Evolutionary conservation across 2,888 invertebrate genomes (phyloP), one percentile per base, ranked within the genome.

Genomic region (Carpatolechia fugitivella): DNA sequence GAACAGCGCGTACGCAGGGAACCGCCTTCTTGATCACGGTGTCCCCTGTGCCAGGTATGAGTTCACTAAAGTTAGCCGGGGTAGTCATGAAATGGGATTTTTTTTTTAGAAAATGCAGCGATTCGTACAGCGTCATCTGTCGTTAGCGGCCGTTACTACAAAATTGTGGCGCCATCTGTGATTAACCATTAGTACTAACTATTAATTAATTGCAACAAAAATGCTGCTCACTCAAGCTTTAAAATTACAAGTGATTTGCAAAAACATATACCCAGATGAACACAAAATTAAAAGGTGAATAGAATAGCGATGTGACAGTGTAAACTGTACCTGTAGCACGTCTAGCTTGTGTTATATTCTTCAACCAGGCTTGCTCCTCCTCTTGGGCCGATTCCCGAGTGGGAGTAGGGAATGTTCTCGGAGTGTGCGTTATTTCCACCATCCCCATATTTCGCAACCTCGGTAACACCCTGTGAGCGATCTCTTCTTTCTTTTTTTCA

Each of bases 341-440:
- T 66, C 94, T 88, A 8, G 95, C 95, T 69, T 93, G 92, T 1
- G 94, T 94, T 69, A 96, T 94, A 74, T 96, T 96, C 61, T 91
- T 90, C 59, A 97, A 77, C 96, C 96, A 97, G 85, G 94, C 93
- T 64, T 95, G 92, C 78, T 97, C 97, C 71, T 94, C 93, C 0
- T 89, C 81, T 13, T 91, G 88, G 49, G 90, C 88, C 0, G 95
- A 95, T 77, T 96, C 96, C 58, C 97, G 87, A 52, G 93, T 93
- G 0, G 97, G 97, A 1, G 97, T 97, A 0, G 96, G 94, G 74
- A 97, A 96, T 18, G 91, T 91, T 54, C 97, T 89, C 8, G 93
- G 92, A 0, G 96, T 95, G 71, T 96, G 96, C 30, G 85, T 91
- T 8, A 96, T 92, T 61, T 92, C 88, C 52, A 97, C 90, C 36